Conservation (phyloP, 2,113 vertebrate genomes). For the Talpa occidentalis region DNA sequence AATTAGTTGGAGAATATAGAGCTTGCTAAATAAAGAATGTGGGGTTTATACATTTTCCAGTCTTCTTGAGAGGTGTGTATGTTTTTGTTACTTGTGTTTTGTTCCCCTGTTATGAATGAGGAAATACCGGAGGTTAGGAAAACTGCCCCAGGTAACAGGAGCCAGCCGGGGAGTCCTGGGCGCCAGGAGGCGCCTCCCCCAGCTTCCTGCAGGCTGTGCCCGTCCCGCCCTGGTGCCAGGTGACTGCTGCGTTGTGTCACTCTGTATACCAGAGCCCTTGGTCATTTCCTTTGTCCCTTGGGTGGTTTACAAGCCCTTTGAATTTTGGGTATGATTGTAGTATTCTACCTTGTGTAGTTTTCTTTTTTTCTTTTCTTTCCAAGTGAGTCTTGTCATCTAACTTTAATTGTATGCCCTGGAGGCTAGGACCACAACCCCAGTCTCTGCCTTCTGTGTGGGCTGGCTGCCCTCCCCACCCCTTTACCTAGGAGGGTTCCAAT, state of each 20-base stretch:
- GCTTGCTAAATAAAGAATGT: slow-evolving; percentile 26
- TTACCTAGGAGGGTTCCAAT: background rate
- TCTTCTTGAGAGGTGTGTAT: background rate
- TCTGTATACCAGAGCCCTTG: background rate
- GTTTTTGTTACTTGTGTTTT: background rate
- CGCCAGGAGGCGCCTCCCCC: no score
- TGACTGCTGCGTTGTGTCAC: background rate
- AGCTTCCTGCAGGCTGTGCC: background rate
- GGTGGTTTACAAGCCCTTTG: slow-evolving; percentile 6
- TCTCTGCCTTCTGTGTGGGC: background rate
- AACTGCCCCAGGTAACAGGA: background rate
- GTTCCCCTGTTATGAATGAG: background rate
- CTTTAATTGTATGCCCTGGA: background rate
- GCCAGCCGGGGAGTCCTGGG: background rate
- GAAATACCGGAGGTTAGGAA: background rate
- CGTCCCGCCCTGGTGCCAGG: background rate
- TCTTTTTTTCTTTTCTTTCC: no score
- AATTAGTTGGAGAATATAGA: background rate
- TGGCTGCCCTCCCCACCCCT: background rate
- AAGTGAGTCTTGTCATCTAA: background rate
- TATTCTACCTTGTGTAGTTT: background rate
- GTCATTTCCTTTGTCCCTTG: background rate
- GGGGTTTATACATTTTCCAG: background rate
- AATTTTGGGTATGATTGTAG: background rate
- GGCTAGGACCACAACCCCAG: background rate